phyloP scores from a whole-genome alignment of 2,888 invertebrate genomes.

The Clusia tigrina region DNA sequence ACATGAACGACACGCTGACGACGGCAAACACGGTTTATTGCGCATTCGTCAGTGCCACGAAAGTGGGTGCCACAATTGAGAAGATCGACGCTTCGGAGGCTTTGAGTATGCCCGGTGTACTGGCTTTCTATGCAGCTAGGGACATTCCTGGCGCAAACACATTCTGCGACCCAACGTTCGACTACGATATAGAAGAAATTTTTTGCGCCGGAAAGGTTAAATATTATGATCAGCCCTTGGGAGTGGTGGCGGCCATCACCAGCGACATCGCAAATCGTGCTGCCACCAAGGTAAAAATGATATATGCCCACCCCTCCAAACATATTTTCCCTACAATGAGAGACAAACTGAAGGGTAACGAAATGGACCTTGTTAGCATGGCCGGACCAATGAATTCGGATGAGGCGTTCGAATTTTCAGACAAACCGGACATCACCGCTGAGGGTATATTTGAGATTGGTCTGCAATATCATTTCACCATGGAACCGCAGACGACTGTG shows the following conservation, averaged over 20 bases:
- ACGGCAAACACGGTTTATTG: slow-evolving; percentile 69
- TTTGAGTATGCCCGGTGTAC: slow-evolving; percentile 71
- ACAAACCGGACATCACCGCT: slow-evolving; percentile 28
- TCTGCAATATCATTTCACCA: slow-evolving; percentile 75
- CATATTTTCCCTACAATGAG: slow-evolving; percentile 42
- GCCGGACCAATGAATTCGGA: slow-evolving; percentile 25
- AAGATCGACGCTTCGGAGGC: slow-evolving; percentile 70
- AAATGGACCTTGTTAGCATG: slow-evolving; percentile 34
- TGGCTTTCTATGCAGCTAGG: slow-evolving; percentile 70
- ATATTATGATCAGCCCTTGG: slow-evolving; percentile 78
- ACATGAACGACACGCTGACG: slow-evolving; percentile 75
- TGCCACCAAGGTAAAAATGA: slow-evolving; percentile 66
- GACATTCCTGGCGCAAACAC: slow-evolving; percentile 75
- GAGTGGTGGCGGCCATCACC: slow-evolving; percentile 73
- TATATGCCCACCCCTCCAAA: slow-evolving; percentile 59
- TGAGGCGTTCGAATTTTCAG: slow-evolving; percentile 26
- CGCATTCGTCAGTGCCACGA: slow-evolving; percentile 71
- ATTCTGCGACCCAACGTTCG: slow-evolving; percentile 61
- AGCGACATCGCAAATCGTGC: slow-evolving; percentile 69
- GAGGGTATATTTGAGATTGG: slow-evolving; percentile 68
- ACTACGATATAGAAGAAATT: slow-evolving; percentile 64
- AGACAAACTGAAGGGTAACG: slow-evolving; percentile 64
- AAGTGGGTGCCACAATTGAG: slow-evolving; percentile 68
- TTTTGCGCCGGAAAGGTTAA: slow-evolving; percentile 45
- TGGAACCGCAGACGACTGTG: slow-evolving; percentile 76